phyloP scores from a whole-genome alignment of 1,140 invertebrate species.

The Thrips palmi region DNA sequence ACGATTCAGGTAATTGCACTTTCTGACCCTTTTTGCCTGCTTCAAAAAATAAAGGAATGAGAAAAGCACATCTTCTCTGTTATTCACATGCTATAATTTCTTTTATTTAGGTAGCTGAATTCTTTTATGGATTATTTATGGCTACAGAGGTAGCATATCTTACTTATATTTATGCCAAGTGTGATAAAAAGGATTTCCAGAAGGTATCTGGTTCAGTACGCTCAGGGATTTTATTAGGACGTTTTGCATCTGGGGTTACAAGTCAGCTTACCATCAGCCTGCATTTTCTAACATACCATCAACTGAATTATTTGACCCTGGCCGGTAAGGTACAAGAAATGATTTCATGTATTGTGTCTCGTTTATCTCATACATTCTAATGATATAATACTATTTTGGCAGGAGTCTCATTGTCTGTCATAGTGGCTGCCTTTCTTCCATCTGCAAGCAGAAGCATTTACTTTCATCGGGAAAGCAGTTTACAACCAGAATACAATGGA shows the following conservation, averaged over 20 bases:
- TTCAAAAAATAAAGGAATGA: too few relatives aligned
- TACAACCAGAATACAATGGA: conserved; percentile 5
- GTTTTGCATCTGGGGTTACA: conserved; percentile 44
- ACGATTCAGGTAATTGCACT: conserved; percentile 17
- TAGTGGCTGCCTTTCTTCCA: conserved; percentile 59
- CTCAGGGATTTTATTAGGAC: conserved; percentile 45
- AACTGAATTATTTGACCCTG: conserved; percentile 51
- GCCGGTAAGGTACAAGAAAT: conserved; percentile 24
- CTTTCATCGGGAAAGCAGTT: conserved; percentile 55
- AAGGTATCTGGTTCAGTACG: conserved; percentile 57
- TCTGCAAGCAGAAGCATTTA: conserved; percentile 57
- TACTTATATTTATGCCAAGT: conserved; percentile 87
- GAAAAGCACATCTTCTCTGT: too few relatives aligned
- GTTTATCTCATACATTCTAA: too few relatives aligned
- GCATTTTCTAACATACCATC: conserved; percentile 36
- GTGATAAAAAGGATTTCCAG: conserved; percentile 54
- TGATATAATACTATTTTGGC: conserved; percentile 18
- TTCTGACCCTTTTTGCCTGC: too few relatives aligned
- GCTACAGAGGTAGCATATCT: conserved; percentile 82
- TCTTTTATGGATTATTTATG: conserved; percentile 62
- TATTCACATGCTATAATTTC: too few relatives aligned
- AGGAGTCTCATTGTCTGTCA: conserved; percentile 49
- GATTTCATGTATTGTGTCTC: conserved; percentile 2
- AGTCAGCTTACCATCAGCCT: conserved; percentile 38
- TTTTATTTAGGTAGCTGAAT: conserved; percentile 25